These are phyloP conservation scores for Calameuta filiformis DNA, from an alignment of 2,888 invertebrate genomes.

Conservation along the genomic window DNA sequence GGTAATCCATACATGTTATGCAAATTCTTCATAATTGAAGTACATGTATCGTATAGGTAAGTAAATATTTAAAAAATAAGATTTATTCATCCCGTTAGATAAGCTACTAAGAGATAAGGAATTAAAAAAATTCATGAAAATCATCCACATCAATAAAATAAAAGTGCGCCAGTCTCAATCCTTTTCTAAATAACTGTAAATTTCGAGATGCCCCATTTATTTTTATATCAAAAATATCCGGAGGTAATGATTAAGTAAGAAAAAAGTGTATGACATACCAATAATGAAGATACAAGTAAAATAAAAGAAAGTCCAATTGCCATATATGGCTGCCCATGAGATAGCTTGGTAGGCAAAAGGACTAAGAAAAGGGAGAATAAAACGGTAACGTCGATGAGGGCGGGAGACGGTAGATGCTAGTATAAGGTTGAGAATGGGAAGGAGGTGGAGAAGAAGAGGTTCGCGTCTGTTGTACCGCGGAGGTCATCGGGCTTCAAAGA, in stretches of 20 bases:
- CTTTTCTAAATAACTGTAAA: background rate
- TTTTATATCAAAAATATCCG: background rate
- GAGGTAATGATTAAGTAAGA: background rate
- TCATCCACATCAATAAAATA: background rate
- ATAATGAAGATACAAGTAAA: background rate
- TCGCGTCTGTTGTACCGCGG: conserved; percentile 37
- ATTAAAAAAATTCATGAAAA: too few relatives aligned
- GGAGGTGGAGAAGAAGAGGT: conserved; percentile 29
- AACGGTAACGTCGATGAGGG: conserved; percentile 12
- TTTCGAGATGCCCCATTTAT: background rate
- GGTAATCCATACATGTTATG: background rate
- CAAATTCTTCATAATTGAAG: too few relatives aligned
- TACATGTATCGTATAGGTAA: too few relatives aligned
- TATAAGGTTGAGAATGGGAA: conserved; percentile 10
- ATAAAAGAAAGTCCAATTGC: background rate
- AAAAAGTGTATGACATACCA: background rate
- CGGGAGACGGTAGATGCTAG: conserved; percentile 7
- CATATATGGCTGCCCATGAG: background rate
- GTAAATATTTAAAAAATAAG: background rate
- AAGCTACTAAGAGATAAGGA: background rate
- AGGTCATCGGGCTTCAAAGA: conserved; percentile 59
- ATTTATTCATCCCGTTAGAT: background rate
- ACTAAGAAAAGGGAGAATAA: background rate
- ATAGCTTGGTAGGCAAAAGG: background rate
- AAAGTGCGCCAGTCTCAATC: background rate